A percentile compares a stretch with the other conserved stretches of the same genome.
phyloP scores from a whole-genome alignment of 1,140 invertebrate species.

The Heliothis subflexa region DNA sequence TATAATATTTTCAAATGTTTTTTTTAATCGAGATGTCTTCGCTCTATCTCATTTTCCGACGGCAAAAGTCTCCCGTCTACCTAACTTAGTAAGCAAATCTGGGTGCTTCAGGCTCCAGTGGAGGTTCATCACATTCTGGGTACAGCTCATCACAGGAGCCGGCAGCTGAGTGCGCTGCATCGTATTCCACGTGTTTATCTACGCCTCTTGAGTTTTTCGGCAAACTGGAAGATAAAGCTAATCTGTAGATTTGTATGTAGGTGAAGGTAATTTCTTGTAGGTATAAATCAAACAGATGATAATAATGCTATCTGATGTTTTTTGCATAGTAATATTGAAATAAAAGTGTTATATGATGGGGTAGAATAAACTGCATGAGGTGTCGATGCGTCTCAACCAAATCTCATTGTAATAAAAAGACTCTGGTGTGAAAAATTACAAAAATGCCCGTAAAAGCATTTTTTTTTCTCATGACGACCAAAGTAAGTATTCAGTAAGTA shows the following conservation, averaged over 20 bases:
- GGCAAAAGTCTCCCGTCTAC: not conserved
- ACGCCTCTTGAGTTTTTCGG: conserved; percentile 46
- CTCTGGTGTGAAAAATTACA: no score
- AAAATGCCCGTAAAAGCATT: no score
- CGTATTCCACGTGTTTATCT: conserved; percentile 64
- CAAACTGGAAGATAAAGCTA: conserved; percentile 50
- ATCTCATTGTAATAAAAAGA: no score
- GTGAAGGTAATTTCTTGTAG: no score
- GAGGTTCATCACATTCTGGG: conserved; percentile 63
- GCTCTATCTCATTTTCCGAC: no score
- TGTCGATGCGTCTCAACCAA: no score
- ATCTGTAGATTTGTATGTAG: no score
- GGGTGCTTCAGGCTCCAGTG: conserved; percentile 43
- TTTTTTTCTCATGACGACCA: no score
- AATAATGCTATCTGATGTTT: not conserved
- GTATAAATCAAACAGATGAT: not conserved
- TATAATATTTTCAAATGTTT: no score
- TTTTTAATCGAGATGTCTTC: no score
- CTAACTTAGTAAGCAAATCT: conserved; percentile 43
- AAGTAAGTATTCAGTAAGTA: no score
- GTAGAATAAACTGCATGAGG: no score
- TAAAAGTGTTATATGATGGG: not conserved
- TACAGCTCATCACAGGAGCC: conserved; percentile 69
- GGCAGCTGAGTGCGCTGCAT: conserved; percentile 58
- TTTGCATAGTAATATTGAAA: not conserved